Evolutionary conservation across 2,888 invertebrate species (phyloP), one percentile per base, ranked within the genome.

Genomic region (Laothoe populi): DNA sequence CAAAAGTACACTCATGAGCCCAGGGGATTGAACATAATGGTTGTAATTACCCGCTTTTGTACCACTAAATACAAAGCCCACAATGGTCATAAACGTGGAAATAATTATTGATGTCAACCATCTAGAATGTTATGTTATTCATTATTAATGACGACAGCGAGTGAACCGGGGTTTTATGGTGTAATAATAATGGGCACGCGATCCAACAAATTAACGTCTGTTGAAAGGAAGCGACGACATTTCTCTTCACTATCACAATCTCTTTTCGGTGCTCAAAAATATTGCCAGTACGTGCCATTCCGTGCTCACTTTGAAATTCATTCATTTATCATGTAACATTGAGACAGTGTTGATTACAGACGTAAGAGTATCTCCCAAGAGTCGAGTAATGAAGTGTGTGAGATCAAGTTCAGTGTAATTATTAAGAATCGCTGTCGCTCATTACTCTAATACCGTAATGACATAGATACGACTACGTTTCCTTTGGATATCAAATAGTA

Each of bases 131-230:
- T 74, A 63, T 62, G 73, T 73, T 78, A 78, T 78, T 76, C 74
- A 74, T 79, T 74, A 72, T 65, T 66, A 66, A 75, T 77, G 75
- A 78, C 65, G 71, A 65, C 73, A 66, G 68, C 71, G 68, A 74
- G 75, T 73, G 67, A 68, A 72, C 70, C 66, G 63, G 66, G 44
- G 69, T 58, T 71, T 76, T 68, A 66, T 66, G 67, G 68, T 71
- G 73, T 79, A 82, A 80, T 81, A 80, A 79, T 77, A 76, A 78
- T 72, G 67, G 70, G 65, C 84, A 85, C 84, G 83, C 83, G 73
- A 83, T 66, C 72, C 63, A 63, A 68, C 70, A 69, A 77, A 78
- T 78, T 73, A 73, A 70, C 66, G 67, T 72, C 62, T 61, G 59
- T 61, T 62, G 57, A 65, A 65, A 64, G 66, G 67, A 64, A 62